These are phyloP conservation scores for Sebastes variabilis DNA, from an alignment of 2,797 vertebrate genomes.

Conservation along the genomic window DNA sequence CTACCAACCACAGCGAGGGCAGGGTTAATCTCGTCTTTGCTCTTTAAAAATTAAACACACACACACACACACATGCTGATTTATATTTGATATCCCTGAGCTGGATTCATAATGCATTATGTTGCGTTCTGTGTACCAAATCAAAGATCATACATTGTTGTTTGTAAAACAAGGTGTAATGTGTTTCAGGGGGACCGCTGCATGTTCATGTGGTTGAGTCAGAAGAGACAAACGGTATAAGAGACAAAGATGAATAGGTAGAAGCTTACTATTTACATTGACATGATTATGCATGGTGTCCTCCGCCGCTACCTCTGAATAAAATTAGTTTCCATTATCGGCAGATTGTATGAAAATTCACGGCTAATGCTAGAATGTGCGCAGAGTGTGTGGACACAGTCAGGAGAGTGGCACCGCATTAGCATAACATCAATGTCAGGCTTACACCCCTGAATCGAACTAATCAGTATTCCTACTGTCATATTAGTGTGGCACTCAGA, in stretches of 20 bases:
- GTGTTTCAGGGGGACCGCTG: neutral
- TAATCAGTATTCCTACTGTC: conserved; percentile 73
- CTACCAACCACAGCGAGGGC: neutral
- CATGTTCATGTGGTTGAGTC: neutral
- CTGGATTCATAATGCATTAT: conserved; percentile 46
- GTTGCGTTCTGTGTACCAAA: conserved; percentile 5
- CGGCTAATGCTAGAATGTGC: conserved; percentile 47
- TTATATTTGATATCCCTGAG: conserved; percentile 45
- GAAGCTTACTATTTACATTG: conserved; percentile 59
- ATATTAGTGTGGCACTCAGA: conserved; percentile 58
- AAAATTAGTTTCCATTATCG: conserved; percentile 62
- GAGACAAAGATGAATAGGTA: conserved; percentile 50
- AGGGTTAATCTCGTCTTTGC: conserved; percentile 43
- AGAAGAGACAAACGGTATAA: conserved; percentile 16
- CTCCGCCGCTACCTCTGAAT: conserved; percentile 40
- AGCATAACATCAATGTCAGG: conserved; percentile 76
- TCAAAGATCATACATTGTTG: conserved; percentile 40
- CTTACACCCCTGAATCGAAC: conserved; percentile 52
- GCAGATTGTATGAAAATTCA: conserved; percentile 53
- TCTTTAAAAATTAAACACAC: conserved; percentile 62
- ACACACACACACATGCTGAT: conserved; percentile 24
- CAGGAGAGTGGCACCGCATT: conserved; percentile 62
- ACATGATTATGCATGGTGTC: conserved; percentile 40
- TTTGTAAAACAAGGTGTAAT: conserved; percentile 24
- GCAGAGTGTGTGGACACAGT: conserved; percentile 54